Evolutionary conservation across 2,797 vertebrate species (phyloP), one percentile per base, ranked within the genome.

Genomic region (Leuciscus waleckii): DNA sequence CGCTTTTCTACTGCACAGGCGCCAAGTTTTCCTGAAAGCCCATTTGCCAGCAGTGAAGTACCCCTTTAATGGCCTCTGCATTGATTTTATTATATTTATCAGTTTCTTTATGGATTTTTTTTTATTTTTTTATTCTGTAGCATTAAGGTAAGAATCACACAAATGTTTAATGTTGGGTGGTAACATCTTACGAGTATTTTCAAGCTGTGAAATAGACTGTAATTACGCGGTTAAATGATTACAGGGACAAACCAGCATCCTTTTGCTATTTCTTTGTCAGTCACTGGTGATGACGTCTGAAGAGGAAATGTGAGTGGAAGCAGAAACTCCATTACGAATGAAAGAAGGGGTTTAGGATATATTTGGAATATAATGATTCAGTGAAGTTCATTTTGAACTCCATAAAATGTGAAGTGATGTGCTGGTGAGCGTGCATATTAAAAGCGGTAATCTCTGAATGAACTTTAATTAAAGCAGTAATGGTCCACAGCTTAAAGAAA

Each of bases 381-480:
- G 69, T 68, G 23, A 81, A 84, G 63, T 82, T 87, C 23, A 83
- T 56, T 89, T 88, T 85, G 79, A 73, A 35, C 71, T 49, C 70
- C 76, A 65, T 79, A 78, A 82, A 79, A 85, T 78, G 54, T 67
- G 79, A 87, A 54, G 14, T 76, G 87, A 80, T 51, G 61, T 83
- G 86, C 32, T 32, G 79, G 73, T 68, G 10, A 68, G 75, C 46
- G 35, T 67, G 86, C 63, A 83, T 77, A 82, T 87, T 88, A 77
- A 83, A 69, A 88, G 46, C n/a, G 35, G 41, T 78, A 70, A 89
- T 90, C 89, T 83, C 71, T 69, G 80, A 88, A 85, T 88, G 54
- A 90, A 89, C 79, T 86, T 89, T 84, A 90, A 89, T 90, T 92
- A 91, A 89, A 86, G 82, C 82, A 87, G 88, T 86, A 88, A 90